A percentile compares a stretch with the other conserved stretches of the same genome.
Evolutionary conservation across 2,113 vertebrate genomes (phyloP).

Genomic region (Octodon degus): DNA sequence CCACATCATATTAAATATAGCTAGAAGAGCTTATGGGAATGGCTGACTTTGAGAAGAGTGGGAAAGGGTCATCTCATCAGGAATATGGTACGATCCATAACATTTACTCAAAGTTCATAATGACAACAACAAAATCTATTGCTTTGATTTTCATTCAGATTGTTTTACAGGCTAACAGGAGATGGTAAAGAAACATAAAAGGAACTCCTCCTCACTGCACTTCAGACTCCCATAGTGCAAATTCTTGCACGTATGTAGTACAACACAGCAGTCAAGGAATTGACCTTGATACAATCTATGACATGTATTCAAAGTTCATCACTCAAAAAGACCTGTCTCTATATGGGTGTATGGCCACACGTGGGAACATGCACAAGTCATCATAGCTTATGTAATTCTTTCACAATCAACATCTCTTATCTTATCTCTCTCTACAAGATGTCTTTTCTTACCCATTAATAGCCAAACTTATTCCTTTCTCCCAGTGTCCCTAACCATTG

Average conservation of each 20-base stretch:
- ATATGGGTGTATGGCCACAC: too few relatives aligned
- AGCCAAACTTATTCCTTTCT: background rate
- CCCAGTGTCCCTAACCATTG: background rate
- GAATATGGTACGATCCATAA: too few relatives aligned
- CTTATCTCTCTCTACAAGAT: background rate
- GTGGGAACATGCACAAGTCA: background rate
- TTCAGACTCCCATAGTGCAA: background rate
- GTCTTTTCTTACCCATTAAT: background rate
- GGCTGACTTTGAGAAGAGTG: too few relatives aligned
- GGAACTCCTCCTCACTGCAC: too few relatives aligned
- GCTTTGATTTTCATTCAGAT: background rate
- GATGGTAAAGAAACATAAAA: background rate
- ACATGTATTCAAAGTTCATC: background rate
- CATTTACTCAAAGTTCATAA: background rate
- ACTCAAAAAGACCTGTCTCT: accelerated
- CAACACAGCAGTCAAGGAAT: background rate
- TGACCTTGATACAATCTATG: accelerated
- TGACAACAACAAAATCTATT: background rate
- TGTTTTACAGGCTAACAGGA: background rate
- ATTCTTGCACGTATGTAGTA: accelerated
- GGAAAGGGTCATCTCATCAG: background rate
- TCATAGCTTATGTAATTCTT: background rate
- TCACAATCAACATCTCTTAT: background rate
- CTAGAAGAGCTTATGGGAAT: background rate
- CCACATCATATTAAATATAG: accelerated